phyloP scores from a whole-genome alignment of 2,888 invertebrate genomes.

The Nesidiocoris tenuis region DNA sequence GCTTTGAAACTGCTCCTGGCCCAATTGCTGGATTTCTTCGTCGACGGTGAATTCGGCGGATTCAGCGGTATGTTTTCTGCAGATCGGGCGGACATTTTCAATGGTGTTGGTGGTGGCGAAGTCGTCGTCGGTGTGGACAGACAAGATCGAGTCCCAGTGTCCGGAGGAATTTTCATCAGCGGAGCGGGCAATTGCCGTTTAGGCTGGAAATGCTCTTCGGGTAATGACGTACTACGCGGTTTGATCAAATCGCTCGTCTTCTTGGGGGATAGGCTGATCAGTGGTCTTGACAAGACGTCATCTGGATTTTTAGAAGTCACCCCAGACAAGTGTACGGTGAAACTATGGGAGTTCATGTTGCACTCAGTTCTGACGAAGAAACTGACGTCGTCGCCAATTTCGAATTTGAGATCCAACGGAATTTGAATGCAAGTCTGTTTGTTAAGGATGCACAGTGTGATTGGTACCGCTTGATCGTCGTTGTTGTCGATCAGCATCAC shows the following conservation, averaged over 20 bases:
- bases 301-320: not conserved
- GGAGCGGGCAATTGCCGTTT: not conserved
- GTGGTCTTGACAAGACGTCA: not conserved
- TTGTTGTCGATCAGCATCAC: constrained; percentile 27
- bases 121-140: not conserved
- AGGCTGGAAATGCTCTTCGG: constrained; percentile 5
- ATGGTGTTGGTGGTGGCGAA: not conserved
- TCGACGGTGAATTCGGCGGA: not conserved
- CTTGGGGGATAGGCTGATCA: not conserved
- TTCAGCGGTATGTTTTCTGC: not conserved
- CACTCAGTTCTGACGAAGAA: constrained; percentile 58
- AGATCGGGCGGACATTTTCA: not conserved
- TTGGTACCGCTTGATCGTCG: constrained; percentile 14
- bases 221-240: constrained; percentile 7
- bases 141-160: not conserved
- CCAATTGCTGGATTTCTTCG: not conserved
- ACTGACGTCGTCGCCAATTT: constrained; percentile 70
- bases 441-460: constrained; percentile 56
- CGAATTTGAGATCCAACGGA: constrained; percentile 79
- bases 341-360: constrained; percentile 25
- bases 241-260: not conserved
- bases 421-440: constrained; percentile 60
- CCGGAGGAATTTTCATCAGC: not conserved
- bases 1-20: constrained; percentile 1
- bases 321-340: constrained; percentile 21